Evolutionary conservation across 2,113 vertebrate species (phyloP), one percentile per base, ranked within the genome.

Genomic region (Phalacrocorax pelagicus): DNA sequence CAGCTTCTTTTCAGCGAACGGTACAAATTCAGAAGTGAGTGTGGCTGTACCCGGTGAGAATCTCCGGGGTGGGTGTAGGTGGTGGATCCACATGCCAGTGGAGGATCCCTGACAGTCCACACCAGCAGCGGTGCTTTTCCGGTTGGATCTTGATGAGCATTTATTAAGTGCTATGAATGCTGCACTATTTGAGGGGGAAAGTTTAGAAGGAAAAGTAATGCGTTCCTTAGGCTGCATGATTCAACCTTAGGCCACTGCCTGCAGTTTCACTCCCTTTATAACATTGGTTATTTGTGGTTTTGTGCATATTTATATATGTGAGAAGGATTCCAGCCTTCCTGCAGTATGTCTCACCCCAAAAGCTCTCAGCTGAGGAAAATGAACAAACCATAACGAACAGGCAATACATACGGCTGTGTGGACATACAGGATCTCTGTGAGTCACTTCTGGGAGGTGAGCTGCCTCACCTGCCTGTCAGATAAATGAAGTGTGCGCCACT

Each of bases 11-110:
- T 36, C 16, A 34, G n/a, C 46, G 5, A 20, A 14, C 0, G 1
- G 15, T 5, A 7, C 14, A 5, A 10, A 15, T 11, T 17, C 11
- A 19, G 58, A 7, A 21, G 6, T 2, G 6, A 59, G 24, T 0
- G 6, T 1, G 24, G 27, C 58, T 29, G 18, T 70, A 5, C 62
- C 42, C 46, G 32, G 16, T 34, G 66, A 38, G 65, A 5, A 40
- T 2, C 71, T 19, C 11, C 17, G 46, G 72, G 78, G 54, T 24
- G 44, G 72, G 62, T 23, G 5, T 0, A 1, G 44, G 5, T 27
- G 55, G 5, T 22, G 46, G 51, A 15, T 46, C 23, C 14, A 6
- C 54, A n/a, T 32, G 67, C 59, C 66, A 18, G 36, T 4, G 1
- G 51, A 15, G 46, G 22, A 24, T 69, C 66, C 55, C 24, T 32